Percentiles rank a stretch among this genome's conserved stretches.
These are phyloP conservation scores for Mesocentrotus franciscanus DNA, from an alignment of 53 echinoderm and acorn worm species.

Conservation along the genomic window DNA sequence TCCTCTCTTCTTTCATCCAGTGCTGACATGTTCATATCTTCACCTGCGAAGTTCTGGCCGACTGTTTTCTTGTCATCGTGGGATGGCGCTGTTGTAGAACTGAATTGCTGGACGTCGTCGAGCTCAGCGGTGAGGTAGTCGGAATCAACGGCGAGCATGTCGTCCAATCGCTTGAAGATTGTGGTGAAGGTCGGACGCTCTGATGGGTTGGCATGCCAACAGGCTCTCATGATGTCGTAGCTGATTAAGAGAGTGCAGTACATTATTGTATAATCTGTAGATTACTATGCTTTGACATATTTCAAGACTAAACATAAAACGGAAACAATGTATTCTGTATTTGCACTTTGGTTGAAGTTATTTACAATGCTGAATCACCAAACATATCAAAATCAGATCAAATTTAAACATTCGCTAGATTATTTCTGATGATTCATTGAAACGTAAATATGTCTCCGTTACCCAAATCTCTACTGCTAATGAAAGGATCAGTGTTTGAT, in stretches of 20 bases:
- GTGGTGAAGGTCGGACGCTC: slow-evolving; percentile 79
- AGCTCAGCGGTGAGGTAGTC: slow-evolving; percentile 73
- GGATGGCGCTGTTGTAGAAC: slow-evolving; percentile 33
- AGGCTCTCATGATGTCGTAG: slow-evolving; percentile 75
- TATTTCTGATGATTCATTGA: too few species aligned
- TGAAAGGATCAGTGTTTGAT: background rate
- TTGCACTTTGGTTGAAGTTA: too few species aligned
- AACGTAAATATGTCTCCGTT: background rate
- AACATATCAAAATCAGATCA: too few species aligned
- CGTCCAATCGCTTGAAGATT: slow-evolving; percentile 72
- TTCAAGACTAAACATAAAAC: background rate
- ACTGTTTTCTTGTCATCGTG: background rate
- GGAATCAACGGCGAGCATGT: slow-evolving; percentile 69
- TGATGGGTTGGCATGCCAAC: slow-evolving; percentile 77
- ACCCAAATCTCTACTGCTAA: background rate
- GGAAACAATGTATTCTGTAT: too few species aligned
- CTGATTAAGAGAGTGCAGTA: slow-evolving; percentile 25
- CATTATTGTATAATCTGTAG: background rate
- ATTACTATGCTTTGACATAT: background rate
- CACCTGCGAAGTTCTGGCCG: background rate
- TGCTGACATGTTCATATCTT: background rate
- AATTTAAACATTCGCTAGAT: too few species aligned
- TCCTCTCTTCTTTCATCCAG: background rate
- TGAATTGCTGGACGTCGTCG: slow-evolving; percentile 43
- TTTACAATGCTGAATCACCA: too few species aligned